These are phyloP conservation scores for Calyptomena viridis DNA, from an alignment of 2,113 vertebrate species.

Conservation along the genomic window DNA sequence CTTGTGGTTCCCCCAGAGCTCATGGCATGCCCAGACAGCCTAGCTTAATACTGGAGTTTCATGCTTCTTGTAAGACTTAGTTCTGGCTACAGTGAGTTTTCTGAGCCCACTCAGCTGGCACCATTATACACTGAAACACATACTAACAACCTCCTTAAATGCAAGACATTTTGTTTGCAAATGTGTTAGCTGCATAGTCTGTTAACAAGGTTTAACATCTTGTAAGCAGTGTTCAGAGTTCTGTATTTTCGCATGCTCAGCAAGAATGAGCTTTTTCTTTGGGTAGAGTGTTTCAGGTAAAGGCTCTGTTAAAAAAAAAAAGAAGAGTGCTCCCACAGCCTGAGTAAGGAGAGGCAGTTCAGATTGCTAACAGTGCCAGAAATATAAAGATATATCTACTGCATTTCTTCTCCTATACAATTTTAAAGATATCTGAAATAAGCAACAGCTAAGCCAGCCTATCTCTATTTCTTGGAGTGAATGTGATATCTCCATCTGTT, in stretches of 20 bases:
- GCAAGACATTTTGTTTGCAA: not conserved
- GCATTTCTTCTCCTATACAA: not conserved
- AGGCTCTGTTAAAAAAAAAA: not conserved
- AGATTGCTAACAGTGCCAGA: not conserved
- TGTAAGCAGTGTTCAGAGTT: not conserved
- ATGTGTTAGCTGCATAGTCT: not conserved
- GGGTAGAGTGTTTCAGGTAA: not conserved
- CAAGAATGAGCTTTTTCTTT: not conserved
- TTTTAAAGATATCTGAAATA: not conserved
- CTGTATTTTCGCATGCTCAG: not conserved
- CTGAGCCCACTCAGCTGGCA: not conserved
- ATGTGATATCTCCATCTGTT: not conserved
- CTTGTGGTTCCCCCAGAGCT: not conserved
- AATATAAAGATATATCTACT: not conserved
- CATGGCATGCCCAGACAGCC: not conserved
- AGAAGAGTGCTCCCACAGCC: not conserved
- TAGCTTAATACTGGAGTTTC: not conserved
- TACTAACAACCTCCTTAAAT: not conserved
- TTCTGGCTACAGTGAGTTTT: not conserved
- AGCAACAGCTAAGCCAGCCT: not conserved
- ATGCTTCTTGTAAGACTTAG: not conserved
- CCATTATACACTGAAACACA: not conserved
- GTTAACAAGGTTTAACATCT: not conserved
- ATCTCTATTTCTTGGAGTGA: not conserved
- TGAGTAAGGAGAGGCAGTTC: not conserved